Conservation (phyloP, 2,797 vertebrate species). For the Presbytis comata region DNA sequence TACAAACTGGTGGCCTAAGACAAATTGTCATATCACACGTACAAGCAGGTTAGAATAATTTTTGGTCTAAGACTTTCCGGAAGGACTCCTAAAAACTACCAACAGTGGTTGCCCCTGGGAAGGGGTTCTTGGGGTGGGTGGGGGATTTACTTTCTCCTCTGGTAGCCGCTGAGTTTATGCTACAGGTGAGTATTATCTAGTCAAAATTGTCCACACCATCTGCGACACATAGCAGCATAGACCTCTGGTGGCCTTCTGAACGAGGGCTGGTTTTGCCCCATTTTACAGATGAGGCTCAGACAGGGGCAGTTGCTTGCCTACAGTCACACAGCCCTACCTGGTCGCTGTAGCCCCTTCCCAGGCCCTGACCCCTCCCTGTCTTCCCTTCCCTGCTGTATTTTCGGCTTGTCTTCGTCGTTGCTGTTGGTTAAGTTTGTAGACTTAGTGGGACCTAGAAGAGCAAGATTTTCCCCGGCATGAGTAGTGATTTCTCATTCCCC, state of each 20-base stretch:
- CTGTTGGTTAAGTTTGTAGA: not conserved
- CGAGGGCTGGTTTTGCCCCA: not conserved
- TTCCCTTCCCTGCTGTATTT: not conserved
- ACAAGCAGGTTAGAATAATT: not conserved
- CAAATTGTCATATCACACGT: not conserved
- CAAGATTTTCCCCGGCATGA: not conserved
- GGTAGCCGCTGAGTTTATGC: not conserved
- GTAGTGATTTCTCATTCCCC: constrained; percentile 20
- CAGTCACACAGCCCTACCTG: not conserved
- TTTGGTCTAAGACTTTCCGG: not conserved
- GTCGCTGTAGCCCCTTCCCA: not conserved
- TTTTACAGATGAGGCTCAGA: not conserved
- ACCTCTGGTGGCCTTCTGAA: not conserved
- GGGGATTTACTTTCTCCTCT: not conserved
- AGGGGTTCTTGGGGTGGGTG: not conserved
- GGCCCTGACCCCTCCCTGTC: not conserved
- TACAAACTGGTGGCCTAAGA: not conserved
- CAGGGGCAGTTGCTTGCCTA: not conserved
- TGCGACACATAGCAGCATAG: not conserved
- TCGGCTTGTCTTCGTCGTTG: not conserved
- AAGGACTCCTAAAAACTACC: not conserved
- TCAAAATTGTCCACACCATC: not conserved
- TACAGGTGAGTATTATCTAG: not conserved
- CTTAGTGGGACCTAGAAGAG: not conserved
- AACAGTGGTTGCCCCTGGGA: not conserved